Percentiles rank a stretch among this genome's conserved stretches.
Conservation (phyloP, 2,888 invertebrate genomes). For the Drosophila ezoana region DNA sequence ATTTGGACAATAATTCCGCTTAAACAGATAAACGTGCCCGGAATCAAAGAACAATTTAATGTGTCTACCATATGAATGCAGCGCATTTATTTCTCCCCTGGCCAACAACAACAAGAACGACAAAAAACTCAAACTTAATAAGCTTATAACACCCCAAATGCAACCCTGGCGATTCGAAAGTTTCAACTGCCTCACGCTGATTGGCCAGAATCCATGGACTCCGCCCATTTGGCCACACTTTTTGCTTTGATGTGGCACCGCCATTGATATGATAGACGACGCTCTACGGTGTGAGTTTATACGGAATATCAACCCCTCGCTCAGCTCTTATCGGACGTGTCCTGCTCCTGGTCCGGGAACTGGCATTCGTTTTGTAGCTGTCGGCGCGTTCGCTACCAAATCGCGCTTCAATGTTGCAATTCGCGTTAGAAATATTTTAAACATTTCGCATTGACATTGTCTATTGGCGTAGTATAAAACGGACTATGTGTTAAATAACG, state of each 20-base stretch:
- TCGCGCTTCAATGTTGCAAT: slow-evolving; percentile 51
- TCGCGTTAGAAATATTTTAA: slow-evolving; percentile 13
- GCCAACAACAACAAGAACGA: background rate
- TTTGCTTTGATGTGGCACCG: slow-evolving; percentile 65
- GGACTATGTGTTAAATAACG: slow-evolving; percentile 9
- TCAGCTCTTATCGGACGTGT: slow-evolving; percentile 60
- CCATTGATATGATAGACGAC: slow-evolving; percentile 59
- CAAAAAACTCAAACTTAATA: slow-evolving; percentile 59
- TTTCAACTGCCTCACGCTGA: slow-evolving; percentile 39
- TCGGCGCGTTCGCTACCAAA: slow-evolving; percentile 56
- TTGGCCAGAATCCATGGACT: slow-evolving; percentile 42
- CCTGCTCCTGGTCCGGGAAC: slow-evolving; percentile 36
- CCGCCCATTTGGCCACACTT: slow-evolving; percentile 60
- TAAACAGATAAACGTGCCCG: slow-evolving; percentile 71
- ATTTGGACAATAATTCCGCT: slow-evolving; percentile 76
- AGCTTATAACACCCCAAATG: slow-evolving; percentile 69
- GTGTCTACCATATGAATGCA: slow-evolving; percentile 40
- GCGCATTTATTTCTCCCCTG: slow-evolving; percentile 9
- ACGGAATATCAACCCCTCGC: slow-evolving; percentile 46
- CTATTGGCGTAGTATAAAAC: background rate
- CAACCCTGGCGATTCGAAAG: slow-evolving; percentile 57
- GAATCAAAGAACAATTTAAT: slow-evolving; percentile 71
- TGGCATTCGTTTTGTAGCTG: slow-evolving; percentile 62
- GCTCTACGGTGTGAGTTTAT: slow-evolving; percentile 19
- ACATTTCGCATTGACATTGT: slow-evolving; percentile 3